Conservation (phyloP, 2,888 invertebrate genomes). For the Magallana nippona region DNA sequence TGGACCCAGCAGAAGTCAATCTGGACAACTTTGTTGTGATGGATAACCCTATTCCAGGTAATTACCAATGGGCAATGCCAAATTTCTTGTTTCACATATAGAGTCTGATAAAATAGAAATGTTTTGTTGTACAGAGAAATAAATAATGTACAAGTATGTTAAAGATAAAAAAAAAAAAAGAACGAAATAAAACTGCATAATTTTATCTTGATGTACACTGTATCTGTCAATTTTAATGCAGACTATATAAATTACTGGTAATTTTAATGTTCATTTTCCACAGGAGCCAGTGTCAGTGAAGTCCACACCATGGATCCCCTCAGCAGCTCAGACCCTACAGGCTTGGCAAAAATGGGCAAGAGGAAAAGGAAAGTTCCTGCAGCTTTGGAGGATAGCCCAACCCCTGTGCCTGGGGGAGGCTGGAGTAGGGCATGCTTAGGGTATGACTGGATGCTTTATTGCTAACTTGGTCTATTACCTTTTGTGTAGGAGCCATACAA, state of each 20-base stretch:
- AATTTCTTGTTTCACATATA: neutral
- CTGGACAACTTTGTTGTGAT: constrained; percentile 47
- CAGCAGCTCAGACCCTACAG: constrained; percentile 39
- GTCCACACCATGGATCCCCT: constrained; percentile 50
- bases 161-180: no score
- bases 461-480: neutral
- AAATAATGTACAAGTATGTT: no score
- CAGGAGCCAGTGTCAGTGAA: constrained; percentile 53
- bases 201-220: neutral
- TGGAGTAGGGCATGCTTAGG: constrained; percentile 76
- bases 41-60: constrained; percentile 44
- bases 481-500: no score
- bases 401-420: constrained; percentile 60
- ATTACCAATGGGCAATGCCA: neutral
- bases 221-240: neutral
- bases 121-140: no score
- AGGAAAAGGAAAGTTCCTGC: constrained; percentile 69
- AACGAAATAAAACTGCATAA: no score
- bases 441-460: constrained; percentile 56
- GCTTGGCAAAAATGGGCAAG: constrained; percentile 57
- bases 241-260: neutral
- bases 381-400: constrained; percentile 62
- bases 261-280: neutral
- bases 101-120: no score
- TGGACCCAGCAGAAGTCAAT: constrained; percentile 46